Base-by-base conservation (phyloP, 2,113 vertebrate genomes). In the Toxotes jaculatrix region DNA sequence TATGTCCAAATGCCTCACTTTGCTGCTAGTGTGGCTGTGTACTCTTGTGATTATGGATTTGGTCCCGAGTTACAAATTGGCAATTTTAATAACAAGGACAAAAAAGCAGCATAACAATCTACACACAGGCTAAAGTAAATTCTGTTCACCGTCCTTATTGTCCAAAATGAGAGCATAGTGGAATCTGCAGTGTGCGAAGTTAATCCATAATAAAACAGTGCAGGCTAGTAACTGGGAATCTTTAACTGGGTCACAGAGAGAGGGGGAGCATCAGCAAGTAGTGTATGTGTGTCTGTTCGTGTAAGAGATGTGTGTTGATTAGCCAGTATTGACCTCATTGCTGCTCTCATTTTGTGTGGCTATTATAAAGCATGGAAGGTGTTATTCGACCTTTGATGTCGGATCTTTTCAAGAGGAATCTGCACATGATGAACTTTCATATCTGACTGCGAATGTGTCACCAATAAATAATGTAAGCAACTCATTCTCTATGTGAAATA, bases 201-300 rank as follows among this genome's bases (percentile, higher is more conserved):
- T 88, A 89, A 92, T 95, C 90, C 83, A 94, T 93, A 91, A 93
- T 92, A 86, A 88, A 94, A 89, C 77, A 93, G 87, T 88, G 74
- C 84, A 82, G 83, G 84, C 82, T 87, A 73, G 69, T 78, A 89
- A 90, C 79, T 79, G 88, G 89, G 88, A 90, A 72, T 76, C 77
- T 89, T 74, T 89, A 95, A 93, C 82, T 95, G 88, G 94, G 94
- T 95, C 93, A 94, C 81, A 86, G 78, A 81, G 74, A 90, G 85
- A 90, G 87, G 21, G 60, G 45, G 82, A 84, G 88, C 34, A 59
- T 62, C 79, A 73, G 78, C 66, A 74, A 74, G 67, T 66, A 61
- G 76, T 55, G 66, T 75, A 79, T 40, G 71, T 45, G 74, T 32
- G 63, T 85, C 55, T 74, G 74, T 66, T 59, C 64, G 63, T 17